phyloP scores from a whole-genome alignment of 2,888 invertebrate genomes.

The Cephus runcator region DNA sequence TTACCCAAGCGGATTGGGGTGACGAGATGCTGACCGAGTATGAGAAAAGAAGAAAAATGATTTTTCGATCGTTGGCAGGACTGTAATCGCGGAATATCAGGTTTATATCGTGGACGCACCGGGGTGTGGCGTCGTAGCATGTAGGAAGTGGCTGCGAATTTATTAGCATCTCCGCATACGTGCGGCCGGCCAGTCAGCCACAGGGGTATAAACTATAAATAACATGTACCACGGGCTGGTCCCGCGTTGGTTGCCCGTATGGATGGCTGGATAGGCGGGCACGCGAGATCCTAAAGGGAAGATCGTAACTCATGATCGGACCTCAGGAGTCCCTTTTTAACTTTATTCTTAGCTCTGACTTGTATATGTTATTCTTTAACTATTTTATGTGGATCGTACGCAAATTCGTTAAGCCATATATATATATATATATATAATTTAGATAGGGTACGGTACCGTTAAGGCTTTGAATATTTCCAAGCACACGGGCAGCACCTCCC shows the following conservation, averaged over 20 bases:
- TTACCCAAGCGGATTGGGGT: not conserved
- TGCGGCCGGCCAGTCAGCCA: slow-evolving; percentile 1
- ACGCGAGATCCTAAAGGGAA: slow-evolving; percentile 21
- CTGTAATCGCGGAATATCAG: not conserved
- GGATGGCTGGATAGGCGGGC: slow-evolving; percentile 9
- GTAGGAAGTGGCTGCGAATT: slow-evolving; percentile 11
- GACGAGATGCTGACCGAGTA: not conserved
- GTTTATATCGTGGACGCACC: not conserved
- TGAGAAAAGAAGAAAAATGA: not conserved
- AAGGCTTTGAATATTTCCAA: not conserved
- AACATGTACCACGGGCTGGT: not conserved
- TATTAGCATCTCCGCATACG: slow-evolving; percentile 15
- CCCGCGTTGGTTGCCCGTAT: not conserved
- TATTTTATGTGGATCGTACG: not conserved
- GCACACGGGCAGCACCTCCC: not conserved
- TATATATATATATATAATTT: slow-evolving; percentile 12
- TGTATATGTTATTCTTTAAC: not conserved
- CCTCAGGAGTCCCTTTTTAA: not conserved
- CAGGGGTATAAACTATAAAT: slow-evolving; percentile 8
- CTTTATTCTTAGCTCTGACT: not conserved
- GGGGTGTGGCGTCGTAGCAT: slow-evolving; percentile 6
- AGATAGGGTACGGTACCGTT: not conserved
- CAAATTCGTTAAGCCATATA: not conserved
- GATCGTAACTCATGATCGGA: slow-evolving; percentile 25
- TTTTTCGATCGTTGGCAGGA: not conserved